Base-by-base conservation (phyloP, 2,113 vertebrate genomes). In the Equus przewalskii region DNA sequence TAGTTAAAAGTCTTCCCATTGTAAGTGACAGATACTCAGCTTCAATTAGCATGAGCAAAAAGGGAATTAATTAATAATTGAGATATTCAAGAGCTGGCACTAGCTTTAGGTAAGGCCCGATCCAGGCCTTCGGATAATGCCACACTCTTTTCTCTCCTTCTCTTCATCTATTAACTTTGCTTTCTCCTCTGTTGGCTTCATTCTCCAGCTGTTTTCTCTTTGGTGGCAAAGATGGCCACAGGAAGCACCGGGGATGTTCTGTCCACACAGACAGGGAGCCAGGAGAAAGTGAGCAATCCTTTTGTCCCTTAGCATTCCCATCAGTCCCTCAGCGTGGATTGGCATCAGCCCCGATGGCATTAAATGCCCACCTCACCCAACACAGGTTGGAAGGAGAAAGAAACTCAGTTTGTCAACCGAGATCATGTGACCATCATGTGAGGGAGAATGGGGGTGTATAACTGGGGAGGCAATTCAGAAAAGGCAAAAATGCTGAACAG, bases 1-100 rank as follows among this genome's bases (percentile, higher is more conserved):
- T 73, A 69, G 56, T 88, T 84, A 86, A 97, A 56, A 87, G 3
- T 73, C 49, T 92, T 91, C 75, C 33, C 91, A 81, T 89, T 76
- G 9, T 72, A 82, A 81, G n/a, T 70, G 36, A 92, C 26, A 94
- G 44, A 36, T 70, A 81, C 36, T 76, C 9, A 84, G n/a, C 12
- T 94, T 9, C 75, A 76, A 94, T 95, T 95, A 85, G 30, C 56
- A 84, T 81, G 65, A 90, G 19, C 49, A 67, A 28, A 91, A 72
- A 73, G 19, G 56, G 46, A 69, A 64, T 84, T 81, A 69, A 78
- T 54, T 81, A 69, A 78, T 54, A 92, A 62, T 51, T n/a, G 44
- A 80, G 64, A 54, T n/a, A 54, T 67, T 91, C n/a, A 54, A 91
- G 81, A 73, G 36, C 72, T 54, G 15, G 33, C 36, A 21, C 10